These are phyloP conservation scores for Parnassius apollo DNA, from an alignment of 2,888 invertebrate species.

Conservation along the genomic window DNA sequence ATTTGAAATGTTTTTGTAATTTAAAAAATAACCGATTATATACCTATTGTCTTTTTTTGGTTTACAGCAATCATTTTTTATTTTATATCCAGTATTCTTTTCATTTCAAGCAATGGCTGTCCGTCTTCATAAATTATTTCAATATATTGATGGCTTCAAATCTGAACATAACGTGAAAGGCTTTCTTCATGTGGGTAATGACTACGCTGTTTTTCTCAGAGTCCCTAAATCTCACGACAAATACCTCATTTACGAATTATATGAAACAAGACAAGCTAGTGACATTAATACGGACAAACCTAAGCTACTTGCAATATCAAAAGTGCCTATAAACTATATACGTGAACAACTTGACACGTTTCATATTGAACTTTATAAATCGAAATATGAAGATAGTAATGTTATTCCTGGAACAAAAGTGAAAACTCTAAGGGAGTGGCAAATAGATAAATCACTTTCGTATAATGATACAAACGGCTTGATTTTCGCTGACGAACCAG, in stretches of 20 bases:
- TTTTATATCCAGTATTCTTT: not conserved
- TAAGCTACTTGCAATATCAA: conserved; percentile 56
- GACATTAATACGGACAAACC: conserved; percentile 48
- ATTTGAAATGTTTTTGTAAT: too few relatives aligned
- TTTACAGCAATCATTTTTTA: conserved; percentile 16
- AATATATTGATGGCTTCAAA: conserved; percentile 60
- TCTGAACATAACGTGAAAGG: conserved; percentile 58
- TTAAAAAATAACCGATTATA: too few relatives aligned
- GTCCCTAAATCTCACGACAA: conserved; percentile 59
- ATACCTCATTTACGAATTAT: conserved; percentile 59
- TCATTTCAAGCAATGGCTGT: conserved; percentile 36
- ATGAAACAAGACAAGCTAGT: conserved; percentile 57
- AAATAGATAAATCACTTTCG: conserved; percentile 54
- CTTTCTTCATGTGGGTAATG: conserved; percentile 61
- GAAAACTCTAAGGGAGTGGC: conserved; percentile 68
- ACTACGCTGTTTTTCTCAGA: conserved; percentile 60
- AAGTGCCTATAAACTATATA: conserved; percentile 61
- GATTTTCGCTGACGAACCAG: conserved; percentile 40
- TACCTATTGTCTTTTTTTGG: not conserved
- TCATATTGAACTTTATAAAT: conserved; percentile 52
- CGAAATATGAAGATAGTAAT: conserved; percentile 56
- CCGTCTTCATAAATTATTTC: conserved; percentile 63
- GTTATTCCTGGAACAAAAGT: conserved; percentile 62
- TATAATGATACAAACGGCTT: conserved; percentile 33
- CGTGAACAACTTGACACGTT: conserved; percentile 58